Conservation (phyloP, 2,888 invertebrate species). For the Dolomedes plantarius region DNA sequence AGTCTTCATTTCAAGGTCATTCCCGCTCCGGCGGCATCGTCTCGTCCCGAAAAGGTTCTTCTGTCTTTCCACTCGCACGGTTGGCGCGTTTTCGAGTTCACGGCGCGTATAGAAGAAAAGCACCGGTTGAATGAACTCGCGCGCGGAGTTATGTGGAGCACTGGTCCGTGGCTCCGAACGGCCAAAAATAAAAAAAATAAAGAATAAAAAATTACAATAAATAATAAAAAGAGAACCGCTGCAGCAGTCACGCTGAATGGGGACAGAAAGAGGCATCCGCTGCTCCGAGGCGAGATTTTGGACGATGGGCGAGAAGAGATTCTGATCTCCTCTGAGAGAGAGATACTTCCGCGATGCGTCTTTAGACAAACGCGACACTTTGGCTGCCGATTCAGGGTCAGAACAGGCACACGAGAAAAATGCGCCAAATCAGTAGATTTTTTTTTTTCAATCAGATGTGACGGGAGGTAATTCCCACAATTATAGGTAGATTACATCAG, state of each 20-base stretch:
- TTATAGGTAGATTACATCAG: too few relatives aligned
- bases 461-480: too few relatives aligned
- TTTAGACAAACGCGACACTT: neutral
- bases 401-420: neutral
- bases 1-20: constrained; percentile 3
- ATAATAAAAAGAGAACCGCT: neutral
- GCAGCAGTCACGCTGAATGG: neutral
- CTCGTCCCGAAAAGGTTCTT: neutral
- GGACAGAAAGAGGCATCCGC: neutral
- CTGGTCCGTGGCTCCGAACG: neutral
- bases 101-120: neutral
- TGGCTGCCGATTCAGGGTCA: neutral
- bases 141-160: neutral
- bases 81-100: constrained; percentile 18
- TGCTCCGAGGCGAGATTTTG: neutral
- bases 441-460: too few relatives aligned
- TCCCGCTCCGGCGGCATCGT: neutral
- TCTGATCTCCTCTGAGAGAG: neutral
- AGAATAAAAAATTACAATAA: neutral
- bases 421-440: too few relatives aligned
- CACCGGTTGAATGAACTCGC: neutral
- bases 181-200: constrained; percentile 2
- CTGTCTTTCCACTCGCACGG: neutral
- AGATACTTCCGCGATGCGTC: neutral
- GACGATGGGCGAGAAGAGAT: neutral